Evolutionary conservation across 2,888 invertebrate genomes (phyloP).

Genomic region (Synanthedon formicaeformis): DNA sequence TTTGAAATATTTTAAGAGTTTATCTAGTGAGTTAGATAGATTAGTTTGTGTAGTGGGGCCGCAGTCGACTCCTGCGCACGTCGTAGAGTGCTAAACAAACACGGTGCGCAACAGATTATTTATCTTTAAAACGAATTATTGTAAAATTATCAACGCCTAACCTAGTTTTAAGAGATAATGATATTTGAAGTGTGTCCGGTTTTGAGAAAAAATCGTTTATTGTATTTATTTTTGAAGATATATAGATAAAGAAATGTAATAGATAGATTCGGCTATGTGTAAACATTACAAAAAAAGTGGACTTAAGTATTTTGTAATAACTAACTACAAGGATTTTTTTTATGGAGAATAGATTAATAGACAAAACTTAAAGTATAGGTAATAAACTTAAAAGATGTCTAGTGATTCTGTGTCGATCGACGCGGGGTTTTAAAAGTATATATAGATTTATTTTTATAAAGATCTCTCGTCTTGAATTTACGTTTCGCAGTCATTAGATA

Average conservation of each 20-base stretch:
- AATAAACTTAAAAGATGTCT: too few species aligned
- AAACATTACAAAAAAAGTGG: neutral
- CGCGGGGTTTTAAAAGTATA: too few species aligned
- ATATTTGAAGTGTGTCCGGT: neutral
- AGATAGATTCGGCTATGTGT: neutral
- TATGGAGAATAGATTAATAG: too few species aligned
- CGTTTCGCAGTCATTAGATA: too few species aligned
- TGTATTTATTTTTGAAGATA: neutral
- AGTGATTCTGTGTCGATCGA: too few species aligned
- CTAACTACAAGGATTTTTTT: too few species aligned
- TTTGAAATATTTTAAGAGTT: neutral
- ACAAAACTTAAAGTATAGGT: too few species aligned
- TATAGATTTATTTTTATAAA: too few species aligned
- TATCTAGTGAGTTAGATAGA: neutral
- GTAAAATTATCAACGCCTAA: constrained; percentile 33
- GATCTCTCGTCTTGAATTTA: too few species aligned
- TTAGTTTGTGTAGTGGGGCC: neutral
- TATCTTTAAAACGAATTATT: constrained; percentile 44
- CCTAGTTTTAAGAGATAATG: constrained; percentile 1
- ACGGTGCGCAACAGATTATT: constrained; percentile 21
- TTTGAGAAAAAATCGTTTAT: neutral
- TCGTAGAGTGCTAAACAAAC: neutral
- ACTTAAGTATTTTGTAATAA: too few species aligned
- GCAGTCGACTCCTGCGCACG: neutral
- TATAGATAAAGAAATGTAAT: too few species aligned